Evolutionary conservation across 1,140 invertebrate species (phyloP).

Genomic region (Cephus cinctus): DNA sequence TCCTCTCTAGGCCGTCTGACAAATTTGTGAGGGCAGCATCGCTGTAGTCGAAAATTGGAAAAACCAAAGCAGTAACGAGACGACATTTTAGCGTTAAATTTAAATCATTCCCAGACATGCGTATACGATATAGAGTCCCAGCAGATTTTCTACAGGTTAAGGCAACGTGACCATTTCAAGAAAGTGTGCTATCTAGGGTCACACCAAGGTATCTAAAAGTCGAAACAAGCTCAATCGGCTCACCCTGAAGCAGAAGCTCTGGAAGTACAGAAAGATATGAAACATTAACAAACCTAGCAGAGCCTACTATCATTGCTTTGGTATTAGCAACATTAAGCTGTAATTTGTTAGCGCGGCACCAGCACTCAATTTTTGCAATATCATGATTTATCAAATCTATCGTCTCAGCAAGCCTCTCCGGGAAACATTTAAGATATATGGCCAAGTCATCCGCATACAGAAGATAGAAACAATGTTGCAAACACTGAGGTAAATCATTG

Average conservation of each 20-base stretch:
- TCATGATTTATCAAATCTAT: not conserved
- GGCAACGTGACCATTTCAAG: not conserved
- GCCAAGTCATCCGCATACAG: not conserved
- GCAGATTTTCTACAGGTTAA: not conserved
- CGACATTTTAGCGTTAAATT: not conserved
- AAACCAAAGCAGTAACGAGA: not conserved
- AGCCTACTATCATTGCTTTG: not conserved
- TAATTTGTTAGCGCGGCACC: not conserved
- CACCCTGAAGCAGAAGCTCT: not conserved
- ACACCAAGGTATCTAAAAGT: not conserved
- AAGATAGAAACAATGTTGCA: not conserved
- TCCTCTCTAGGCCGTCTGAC: not conserved
- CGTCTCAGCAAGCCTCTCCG: not conserved
- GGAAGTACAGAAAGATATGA: not conserved
- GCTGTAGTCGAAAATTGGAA: not conserved
- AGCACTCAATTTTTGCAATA: not conserved
- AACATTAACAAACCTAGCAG: not conserved
- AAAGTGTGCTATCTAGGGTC: not conserved
- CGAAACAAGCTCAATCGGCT: not conserved
- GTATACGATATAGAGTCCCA: not conserved
- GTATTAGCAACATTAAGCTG: not conserved
- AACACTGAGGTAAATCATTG: slow-evolving; percentile 8
- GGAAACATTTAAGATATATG: not conserved
- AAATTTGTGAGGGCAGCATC: not conserved
- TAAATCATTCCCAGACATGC: not conserved